A percentile compares a stretch with the other conserved stretches of the same genome.
phyloP scores from a whole-genome alignment of 2,113 vertebrate genomes.

The Apus apus region DNA sequence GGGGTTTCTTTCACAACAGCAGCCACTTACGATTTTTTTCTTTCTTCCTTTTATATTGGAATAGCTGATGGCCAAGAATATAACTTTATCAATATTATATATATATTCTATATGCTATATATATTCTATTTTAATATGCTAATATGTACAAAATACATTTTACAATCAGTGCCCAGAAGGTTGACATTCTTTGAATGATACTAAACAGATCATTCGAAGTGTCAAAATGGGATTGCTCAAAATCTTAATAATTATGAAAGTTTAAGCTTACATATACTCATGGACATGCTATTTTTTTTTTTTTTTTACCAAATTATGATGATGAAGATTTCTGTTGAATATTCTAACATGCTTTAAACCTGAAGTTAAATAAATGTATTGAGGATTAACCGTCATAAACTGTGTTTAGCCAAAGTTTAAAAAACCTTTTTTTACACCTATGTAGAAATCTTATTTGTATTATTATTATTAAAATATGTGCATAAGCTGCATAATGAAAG shows the following conservation, averaged over 20 bases:
- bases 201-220: neutral
- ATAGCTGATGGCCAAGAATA: neutral
- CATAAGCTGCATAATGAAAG: neutral
- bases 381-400: neutral
- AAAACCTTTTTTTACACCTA: fast-evolving
- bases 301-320: neutral
- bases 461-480: neutral
- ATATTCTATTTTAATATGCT: neutral
- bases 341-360: neutral
- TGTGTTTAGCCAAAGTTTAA: neutral
- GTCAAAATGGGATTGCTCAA: neutral
- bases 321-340: neutral
- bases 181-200: neutral
- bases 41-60: neutral
- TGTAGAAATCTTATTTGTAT: neutral
- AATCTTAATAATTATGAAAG: neutral
- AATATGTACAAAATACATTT: neutral
- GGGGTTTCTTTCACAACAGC: neutral
- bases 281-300: neutral
- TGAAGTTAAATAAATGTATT: neutral
- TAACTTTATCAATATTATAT: neutral
- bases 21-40: neutral
- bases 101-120: too few relatives aligned
- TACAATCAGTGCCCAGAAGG: neutral
- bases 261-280: neutral